phyloP scores from a whole-genome alignment of 2,888 invertebrate genomes.

The Prosopocoilus inquinatus region DNA sequence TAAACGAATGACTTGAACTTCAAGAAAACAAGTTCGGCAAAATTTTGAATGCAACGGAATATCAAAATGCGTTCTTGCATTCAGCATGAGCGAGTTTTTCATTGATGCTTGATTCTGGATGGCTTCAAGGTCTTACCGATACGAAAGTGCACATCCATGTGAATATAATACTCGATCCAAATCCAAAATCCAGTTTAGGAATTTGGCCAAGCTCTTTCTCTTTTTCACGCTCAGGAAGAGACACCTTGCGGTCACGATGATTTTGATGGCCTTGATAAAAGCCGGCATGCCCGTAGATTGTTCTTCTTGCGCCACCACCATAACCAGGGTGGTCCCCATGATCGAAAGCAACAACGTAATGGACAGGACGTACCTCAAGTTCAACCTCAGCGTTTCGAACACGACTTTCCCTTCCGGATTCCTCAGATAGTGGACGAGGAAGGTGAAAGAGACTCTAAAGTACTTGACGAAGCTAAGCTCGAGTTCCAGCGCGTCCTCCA shows the following conservation, averaged over 20 bases:
- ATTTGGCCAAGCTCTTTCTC: slow-evolving; percentile 4
- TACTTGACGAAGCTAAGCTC: background rate
- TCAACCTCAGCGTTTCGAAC: slow-evolving; percentile 1
- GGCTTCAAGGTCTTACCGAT: slow-evolving; percentile 1
- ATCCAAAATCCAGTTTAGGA: slow-evolving; percentile 7
- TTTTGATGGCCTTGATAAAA: slow-evolving; percentile 6
- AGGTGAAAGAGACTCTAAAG: slow-evolving; percentile 10
- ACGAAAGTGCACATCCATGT: slow-evolving; percentile 3
- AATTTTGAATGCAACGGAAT: no score
- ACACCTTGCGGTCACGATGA: slow-evolving; percentile 9
- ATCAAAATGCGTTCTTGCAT: no score
- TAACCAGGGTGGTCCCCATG: background rate
- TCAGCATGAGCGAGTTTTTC: no score
- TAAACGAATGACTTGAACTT: no score
- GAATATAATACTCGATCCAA: slow-evolving; percentile 9
- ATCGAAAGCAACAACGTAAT: background rate
- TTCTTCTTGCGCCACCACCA: background rate
- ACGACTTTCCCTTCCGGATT: background rate
- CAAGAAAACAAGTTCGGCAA: no score
- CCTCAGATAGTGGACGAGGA: slow-evolving; percentile 1
- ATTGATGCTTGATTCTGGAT: no score
- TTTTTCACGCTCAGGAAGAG: slow-evolving; percentile 7
- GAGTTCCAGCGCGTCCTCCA: no score
- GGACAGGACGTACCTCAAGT: slow-evolving; percentile 24
- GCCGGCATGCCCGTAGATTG: slow-evolving; percentile 3